Conservation (phyloP, 1,140 invertebrate species). For the Papilio glaucus region DNA sequence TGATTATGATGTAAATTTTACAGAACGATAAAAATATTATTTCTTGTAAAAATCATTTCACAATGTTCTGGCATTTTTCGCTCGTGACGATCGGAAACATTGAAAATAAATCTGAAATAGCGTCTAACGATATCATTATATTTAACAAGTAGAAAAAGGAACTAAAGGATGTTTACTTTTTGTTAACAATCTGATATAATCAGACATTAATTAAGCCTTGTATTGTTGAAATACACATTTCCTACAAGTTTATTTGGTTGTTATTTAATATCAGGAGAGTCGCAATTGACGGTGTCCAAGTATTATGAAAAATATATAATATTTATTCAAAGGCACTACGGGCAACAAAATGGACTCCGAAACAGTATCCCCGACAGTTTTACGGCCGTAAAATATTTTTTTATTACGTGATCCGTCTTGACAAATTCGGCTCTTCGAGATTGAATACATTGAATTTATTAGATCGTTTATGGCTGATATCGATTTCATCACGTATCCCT, state of each 20-base stretch:
- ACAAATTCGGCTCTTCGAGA: conserved; percentile 25
- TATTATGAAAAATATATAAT: not conserved
- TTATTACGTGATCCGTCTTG: conserved; percentile 31
- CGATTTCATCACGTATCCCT: not conserved
- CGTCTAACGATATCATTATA: not conserved
- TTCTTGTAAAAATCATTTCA: not conserved
- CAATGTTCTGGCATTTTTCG: no score
- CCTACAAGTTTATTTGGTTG: not conserved
- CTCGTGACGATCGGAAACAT: not conserved
- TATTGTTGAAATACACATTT: not conserved
- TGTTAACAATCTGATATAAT: not conserved
- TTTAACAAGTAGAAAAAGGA: not conserved
- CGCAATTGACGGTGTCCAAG: not conserved
- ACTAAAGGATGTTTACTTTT: not conserved
- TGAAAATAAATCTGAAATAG: not conserved
- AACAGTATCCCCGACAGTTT: conserved; percentile 10
- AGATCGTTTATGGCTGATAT: conserved; percentile 9
- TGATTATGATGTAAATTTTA: no score
- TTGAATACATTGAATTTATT: conserved; percentile 31
- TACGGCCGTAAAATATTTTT: not conserved
- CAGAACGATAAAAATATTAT: no score
- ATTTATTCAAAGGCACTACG: conserved; percentile 6
- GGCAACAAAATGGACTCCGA: not conserved
- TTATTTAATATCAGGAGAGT: no score
- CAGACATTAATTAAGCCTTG: not conserved